Evolutionary conservation across 2,113 vertebrate species (phyloP), one percentile per base, ranked within the genome.

Genomic region (Myiagra hebetior): DNA sequence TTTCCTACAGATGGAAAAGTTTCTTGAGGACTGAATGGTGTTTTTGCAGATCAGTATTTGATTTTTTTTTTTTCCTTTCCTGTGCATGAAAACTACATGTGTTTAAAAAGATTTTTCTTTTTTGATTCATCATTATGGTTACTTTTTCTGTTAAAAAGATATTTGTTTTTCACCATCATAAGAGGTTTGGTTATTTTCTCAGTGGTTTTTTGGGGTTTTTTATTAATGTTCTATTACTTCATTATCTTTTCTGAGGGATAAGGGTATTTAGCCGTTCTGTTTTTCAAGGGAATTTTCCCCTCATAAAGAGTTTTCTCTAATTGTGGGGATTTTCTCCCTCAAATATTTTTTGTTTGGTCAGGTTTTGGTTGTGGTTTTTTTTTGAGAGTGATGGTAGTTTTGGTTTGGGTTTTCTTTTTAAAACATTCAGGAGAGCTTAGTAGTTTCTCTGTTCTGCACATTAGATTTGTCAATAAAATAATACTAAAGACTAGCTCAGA

Each of bases 321-420:
- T 55, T 82, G 19, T 63, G 17, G 5, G 21, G 5, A 33, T 18
- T 85, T 6, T 64, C 3, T 73, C 9, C 10, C 7, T 60, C 24
- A 68, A 63, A 37, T 52, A 18, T 30, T 39, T 83, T 63, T 56
- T 59, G 3, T 53, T 78, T 56, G 6, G 7, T 60, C 59, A 46
- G 13, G 5, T 9, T 62, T 83, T 50, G 13, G 2, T 31, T 17
- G 3, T 33, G 14, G n/a, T n/a, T n/a, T 0, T 1, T 74, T 60
- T 87, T 46, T 39, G 20, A 50, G 16, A 18, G 7, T 10, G 4
- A 11, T 60, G 4, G 1, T 26, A 14, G 12, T 33, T 52, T 67
- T 23, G 2, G 3, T 3, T 72, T 35, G 23, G 1, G 1, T 1
- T 8, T 33, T 64, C 10, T 68, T 74, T 77, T 73, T 24, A 2